Base-by-base conservation (phyloP, 1,140 invertebrate species). In the Aethina tumida region DNA sequence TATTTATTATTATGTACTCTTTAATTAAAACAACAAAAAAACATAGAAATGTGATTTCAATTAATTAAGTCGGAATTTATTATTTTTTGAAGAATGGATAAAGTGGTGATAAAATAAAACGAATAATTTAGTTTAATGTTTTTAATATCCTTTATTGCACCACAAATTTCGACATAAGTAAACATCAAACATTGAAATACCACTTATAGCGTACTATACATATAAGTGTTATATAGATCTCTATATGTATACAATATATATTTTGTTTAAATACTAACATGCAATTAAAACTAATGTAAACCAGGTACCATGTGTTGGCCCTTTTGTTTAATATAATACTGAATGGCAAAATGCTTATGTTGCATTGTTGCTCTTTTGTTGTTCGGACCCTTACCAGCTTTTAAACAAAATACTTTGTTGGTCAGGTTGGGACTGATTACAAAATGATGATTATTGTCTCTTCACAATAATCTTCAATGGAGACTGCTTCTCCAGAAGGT, bases 371-470 rank as follows among this genome's bases (percentile, higher is more conserved):
- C 45, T 37, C 40, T 58, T 55, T 56, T 52, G 55, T 59, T 58
- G 52, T 65, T 65, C 63, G 60, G 61, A 63, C 60, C 61, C 61
- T 63, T 54, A 65, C 63, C 61, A 63, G 61, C 63, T 63, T 57
- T 50, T 43, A 41, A 52, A 49, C 44, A 45, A 54, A 53, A 53
- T 44, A 40, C 31, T 35, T 33, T 40, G 26, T 41, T 46, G 41
- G 42, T 45, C 45, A 43, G 28, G 27, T 38, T 50, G 41, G 31
- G 41, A 48, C 41, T 51, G 41, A 49, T 55, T 52, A 55, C 42
- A 51, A 37, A 52, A 52, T 55, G 52, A 53, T 16, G 60, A 61
- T 63, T 65, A 65, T 65, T 65, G 63, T 65, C 63, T 58, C 51
- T 51, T 65, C 61, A 63, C 63, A 65, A 62, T 62, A 62, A 63